A percentile compares a stretch with the other conserved stretches of the same genome.
phyloP scores from a whole-genome alignment of 2,113 vertebrate species.

The Motacilla alba region DNA sequence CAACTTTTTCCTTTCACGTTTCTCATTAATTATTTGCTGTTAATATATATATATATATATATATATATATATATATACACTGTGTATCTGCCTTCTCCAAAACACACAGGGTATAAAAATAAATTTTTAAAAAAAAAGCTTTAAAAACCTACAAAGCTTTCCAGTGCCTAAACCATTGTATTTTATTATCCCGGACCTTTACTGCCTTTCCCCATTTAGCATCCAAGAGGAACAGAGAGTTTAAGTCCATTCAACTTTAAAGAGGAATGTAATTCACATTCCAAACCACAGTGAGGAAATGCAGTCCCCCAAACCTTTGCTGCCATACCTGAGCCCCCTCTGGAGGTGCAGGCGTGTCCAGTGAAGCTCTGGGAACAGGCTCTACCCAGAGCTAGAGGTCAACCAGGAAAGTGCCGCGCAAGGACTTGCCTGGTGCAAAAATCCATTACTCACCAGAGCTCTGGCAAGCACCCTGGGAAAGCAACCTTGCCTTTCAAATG shows the following conservation, averaged over 20 bases:
- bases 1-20: too few relatives aligned
- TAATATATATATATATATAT: fast-evolving
- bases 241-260: not conserved
- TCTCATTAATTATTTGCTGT: not conserved
- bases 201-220: not conserved
- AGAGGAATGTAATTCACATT: not conserved
- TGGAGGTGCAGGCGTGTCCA: not conserved
- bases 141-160: not conserved
- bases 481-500: conserved; percentile 1
- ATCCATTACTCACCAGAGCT: conserved; percentile 39
- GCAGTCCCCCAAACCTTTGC: not conserved
- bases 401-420: not conserved
- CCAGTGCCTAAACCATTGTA: not conserved
- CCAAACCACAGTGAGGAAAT: not conserved
- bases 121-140: not conserved
- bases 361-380: not conserved
- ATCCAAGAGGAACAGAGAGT: fast-evolving
- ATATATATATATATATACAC: fast-evolving
- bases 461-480: conserved; percentile 39
- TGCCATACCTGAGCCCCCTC: not conserved
- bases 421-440: conserved; percentile 25
- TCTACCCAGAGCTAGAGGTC: conserved; percentile 28
- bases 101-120: fast-evolving
- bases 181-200: not conserved
- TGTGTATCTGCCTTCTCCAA: not conserved